phyloP scores from a whole-genome alignment of 2,797 vertebrate genomes.

The Esox lucius region DNA sequence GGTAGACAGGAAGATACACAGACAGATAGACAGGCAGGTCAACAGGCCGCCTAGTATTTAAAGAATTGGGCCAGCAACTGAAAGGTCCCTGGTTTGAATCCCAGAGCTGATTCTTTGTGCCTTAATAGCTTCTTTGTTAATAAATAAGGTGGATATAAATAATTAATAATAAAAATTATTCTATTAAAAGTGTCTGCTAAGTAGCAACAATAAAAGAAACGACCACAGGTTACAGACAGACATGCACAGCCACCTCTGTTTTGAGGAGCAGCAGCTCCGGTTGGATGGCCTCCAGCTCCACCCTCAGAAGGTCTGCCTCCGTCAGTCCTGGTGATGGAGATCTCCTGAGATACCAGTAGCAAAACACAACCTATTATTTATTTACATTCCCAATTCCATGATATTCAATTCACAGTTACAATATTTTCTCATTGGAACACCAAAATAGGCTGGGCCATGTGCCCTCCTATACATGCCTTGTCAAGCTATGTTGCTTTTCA shows the following conservation, averaged over 20 bases:
- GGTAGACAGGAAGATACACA: neutral
- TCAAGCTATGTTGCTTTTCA: too few species aligned
- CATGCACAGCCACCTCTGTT: conserved; percentile 48
- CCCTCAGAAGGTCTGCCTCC: conserved; percentile 52
- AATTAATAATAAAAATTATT: too few species aligned
- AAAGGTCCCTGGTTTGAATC: too few species aligned
- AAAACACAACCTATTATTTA: neutral
- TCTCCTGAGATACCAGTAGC: neutral
- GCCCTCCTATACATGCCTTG: too few species aligned
- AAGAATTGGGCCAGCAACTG: too few species aligned
- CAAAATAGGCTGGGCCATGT: too few species aligned
- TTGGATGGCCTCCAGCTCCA: conserved; percentile 61
- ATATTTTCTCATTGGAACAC: neutral
- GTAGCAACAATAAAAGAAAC: too few species aligned
- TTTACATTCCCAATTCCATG: neutral
- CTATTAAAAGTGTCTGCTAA: too few species aligned
- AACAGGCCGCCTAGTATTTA: too few species aligned
- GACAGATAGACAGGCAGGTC: neutral
- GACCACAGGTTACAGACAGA: neutral
- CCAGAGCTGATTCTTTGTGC: too few species aligned
- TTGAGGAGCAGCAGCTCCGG: conserved; percentile 69
- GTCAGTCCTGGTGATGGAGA: neutral
- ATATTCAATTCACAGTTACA: neutral
- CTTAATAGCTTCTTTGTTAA: too few species aligned
- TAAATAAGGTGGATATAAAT: too few species aligned